These are phyloP conservation scores for Pycnonotus jocosus DNA, from an alignment of 2,113 vertebrate species.

Conservation along the genomic window DNA sequence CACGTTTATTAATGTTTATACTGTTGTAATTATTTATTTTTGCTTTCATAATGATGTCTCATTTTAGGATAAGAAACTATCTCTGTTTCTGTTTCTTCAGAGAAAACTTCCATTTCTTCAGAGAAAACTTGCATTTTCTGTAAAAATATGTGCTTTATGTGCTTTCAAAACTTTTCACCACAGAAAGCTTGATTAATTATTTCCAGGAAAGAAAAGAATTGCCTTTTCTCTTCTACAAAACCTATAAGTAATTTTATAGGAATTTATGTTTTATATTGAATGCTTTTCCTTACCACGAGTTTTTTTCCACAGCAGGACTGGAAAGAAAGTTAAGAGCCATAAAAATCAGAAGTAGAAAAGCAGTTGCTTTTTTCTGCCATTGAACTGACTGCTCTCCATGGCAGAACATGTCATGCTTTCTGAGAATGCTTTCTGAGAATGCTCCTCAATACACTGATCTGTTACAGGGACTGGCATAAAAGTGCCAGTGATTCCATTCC, in stretches of 20 bases:
- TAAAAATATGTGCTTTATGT: not conserved
- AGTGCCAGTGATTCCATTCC: not conserved
- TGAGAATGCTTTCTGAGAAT: not conserved
- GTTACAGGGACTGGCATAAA: not conserved
- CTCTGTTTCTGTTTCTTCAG: not conserved
- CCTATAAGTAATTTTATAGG: not conserved
- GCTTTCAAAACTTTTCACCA: not conserved
- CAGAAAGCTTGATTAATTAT: slow-evolving; percentile 25
- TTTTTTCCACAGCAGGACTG: not conserved
- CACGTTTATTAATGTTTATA: not conserved
- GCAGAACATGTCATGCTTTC: not conserved
- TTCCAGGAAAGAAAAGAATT: slow-evolving; percentile 2
- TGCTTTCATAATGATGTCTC: not conserved
- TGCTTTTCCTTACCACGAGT: not conserved
- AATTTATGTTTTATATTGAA: not conserved
- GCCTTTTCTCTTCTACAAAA: not conserved
- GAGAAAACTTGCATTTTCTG: not conserved
- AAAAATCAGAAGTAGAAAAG: not conserved
- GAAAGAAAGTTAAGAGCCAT: not conserved
- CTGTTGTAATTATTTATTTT: not conserved
- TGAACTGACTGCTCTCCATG: not conserved
- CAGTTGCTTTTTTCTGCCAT: not conserved
- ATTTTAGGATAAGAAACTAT: not conserved
- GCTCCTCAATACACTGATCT: not conserved
- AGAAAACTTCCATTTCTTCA: not conserved